These are phyloP conservation scores for Eleginops maclovinus DNA, from an alignment of 2,113 vertebrate species.

Conservation along the genomic window DNA sequence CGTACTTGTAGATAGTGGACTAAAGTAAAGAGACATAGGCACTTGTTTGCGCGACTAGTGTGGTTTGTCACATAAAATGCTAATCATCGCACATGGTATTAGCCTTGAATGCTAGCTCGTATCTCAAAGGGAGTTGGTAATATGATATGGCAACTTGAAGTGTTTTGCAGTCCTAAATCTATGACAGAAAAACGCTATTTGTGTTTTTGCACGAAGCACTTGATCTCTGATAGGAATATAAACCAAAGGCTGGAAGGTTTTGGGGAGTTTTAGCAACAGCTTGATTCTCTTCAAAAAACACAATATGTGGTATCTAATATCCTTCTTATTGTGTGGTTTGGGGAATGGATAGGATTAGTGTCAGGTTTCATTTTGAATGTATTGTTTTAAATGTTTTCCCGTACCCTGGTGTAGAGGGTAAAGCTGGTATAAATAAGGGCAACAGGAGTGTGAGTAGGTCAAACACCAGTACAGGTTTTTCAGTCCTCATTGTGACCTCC, in stretches of 20 bases:
- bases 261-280: slow-evolving; percentile 15
- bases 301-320: slow-evolving; percentile 51
- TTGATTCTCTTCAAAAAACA: slow-evolving; percentile 17
- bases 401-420: slow-evolving; percentile 44
- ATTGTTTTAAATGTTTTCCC: slow-evolving; percentile 33
- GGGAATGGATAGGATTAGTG: slow-evolving; percentile 21
- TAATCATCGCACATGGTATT: neutral
- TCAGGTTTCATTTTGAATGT: slow-evolving; percentile 51
- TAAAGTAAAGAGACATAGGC: neutral
- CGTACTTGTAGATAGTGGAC: neutral
- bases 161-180: neutral
- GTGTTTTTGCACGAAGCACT: neutral
- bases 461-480: slow-evolving; percentile 21
- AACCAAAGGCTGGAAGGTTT: slow-evolving; percentile 12
- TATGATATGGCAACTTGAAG: neutral
- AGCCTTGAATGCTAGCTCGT: neutral
- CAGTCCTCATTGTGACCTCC: neutral
- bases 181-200: neutral
- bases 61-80: neutral
- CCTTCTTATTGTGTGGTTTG: slow-evolving; percentile 45
- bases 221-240: neutral
- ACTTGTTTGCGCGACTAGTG: neutral
- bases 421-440: slow-evolving; percentile 6
- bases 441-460: slow-evolving; percentile 6
- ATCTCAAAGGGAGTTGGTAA: neutral